Evolutionary conservation across 2,888 invertebrate genomes (phyloP).

Genomic region (Megastigmus dorsalis): DNA sequence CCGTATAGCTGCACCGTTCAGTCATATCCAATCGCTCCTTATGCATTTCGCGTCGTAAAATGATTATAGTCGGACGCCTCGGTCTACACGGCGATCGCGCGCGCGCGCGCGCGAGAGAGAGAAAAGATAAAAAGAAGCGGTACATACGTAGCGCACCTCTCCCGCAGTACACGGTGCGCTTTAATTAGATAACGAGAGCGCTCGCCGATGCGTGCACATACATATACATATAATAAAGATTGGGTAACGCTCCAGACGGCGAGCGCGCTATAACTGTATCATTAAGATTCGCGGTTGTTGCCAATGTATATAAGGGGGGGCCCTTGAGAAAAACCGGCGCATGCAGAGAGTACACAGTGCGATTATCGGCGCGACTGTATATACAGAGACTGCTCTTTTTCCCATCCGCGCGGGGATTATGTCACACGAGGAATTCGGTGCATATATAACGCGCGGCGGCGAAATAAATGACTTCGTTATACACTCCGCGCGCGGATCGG

Average conservation of each 20-base stretch:
- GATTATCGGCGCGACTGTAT: constrained; percentile 2
- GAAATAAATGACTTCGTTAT: constrained; percentile 22
- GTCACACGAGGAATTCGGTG: constrained; percentile 23
- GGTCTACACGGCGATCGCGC: no score
- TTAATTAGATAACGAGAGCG: constrained; percentile 41
- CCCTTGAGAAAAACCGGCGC: constrained; percentile 6
- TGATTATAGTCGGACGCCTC: constrained; percentile 16
- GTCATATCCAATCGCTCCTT: constrained; percentile 5
- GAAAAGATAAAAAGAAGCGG: no score
- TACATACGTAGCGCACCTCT: no score
- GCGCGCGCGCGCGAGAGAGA: neutral
- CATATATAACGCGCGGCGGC: neutral
- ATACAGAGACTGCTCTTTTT: no score
- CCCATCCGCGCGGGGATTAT: constrained; percentile 21
- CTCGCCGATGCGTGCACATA: no score
- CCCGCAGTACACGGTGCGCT: no score
- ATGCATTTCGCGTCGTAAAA: neutral
- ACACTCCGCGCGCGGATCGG: neutral
- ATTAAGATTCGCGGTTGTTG: constrained; percentile 37
- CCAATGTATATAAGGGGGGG: no score
- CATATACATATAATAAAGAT: neutral
- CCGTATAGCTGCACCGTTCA: no score
- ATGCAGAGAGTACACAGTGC: no score
- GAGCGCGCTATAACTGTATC: no score
- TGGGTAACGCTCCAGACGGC: constrained; percentile 3